phyloP scores from a whole-genome alignment of 2,113 vertebrate genomes.

The Zosterops borbonicus region DNA sequence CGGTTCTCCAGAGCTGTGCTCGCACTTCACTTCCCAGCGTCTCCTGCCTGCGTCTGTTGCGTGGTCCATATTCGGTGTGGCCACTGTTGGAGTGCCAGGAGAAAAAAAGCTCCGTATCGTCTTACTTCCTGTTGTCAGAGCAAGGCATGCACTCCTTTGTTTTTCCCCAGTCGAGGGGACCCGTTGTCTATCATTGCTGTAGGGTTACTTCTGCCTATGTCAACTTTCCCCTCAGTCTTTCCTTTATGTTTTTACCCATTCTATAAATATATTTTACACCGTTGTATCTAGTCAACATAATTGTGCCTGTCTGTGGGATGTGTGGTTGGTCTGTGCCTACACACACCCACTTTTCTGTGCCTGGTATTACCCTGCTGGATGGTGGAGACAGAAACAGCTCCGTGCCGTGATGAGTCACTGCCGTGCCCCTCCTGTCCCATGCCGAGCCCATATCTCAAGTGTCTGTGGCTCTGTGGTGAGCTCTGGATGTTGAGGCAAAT shows the following conservation, averaged over 20 bases:
- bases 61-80: fast-evolving
- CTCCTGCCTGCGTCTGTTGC: neutral
- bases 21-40: fast-evolving
- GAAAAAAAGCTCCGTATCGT: neutral
- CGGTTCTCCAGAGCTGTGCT: fast-evolving
- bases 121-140: neutral
- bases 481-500: neutral
- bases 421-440: neutral
- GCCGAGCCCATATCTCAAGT: neutral
- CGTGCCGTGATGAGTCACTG: neutral
- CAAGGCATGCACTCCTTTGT: neutral
- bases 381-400: neutral
- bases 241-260: neutral
- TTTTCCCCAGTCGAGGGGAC: neutral
- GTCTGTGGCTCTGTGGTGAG: neutral
- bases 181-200: neutral
- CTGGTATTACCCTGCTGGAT: neutral
- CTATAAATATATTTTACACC: fast-evolving
- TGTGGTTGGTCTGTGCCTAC: neutral
- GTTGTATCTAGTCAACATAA: fast-evolving
- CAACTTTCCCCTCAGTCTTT: neutral
- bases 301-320: neutral
- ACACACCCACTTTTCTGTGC: neutral
- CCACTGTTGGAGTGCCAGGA: fast-evolving
- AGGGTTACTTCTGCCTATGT: neutral